Base-by-base conservation (phyloP, 2,113 vertebrate species). In the Melanerpes formicivorus region DNA sequence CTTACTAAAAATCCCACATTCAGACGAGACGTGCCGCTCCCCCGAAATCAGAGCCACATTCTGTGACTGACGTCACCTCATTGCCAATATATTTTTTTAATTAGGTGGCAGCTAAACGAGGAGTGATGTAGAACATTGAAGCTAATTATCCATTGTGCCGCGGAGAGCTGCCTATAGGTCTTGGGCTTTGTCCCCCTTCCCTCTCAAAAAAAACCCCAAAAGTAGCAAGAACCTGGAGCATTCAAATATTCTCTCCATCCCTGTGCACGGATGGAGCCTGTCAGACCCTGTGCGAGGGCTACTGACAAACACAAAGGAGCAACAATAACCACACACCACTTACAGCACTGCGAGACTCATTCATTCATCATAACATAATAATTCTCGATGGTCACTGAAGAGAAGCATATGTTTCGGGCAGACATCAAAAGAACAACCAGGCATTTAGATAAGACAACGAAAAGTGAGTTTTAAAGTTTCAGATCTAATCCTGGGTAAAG, bases 261-360 rank as follows among this genome's bases (percentile, higher is more conserved):
- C 80, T 18, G 80, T 75, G 92, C 46, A 14, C 22, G 87, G 88
- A 88, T 67, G 82, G 87, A 91, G 83, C 63, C 87, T 94, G 90
- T 91, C 95, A 95, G 77, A 91, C 44, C 71, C 80, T 90, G 89
- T 89, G 93, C 72, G 1, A 76, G 80, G 80, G 92, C 95, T 73
- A 55, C 92, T 94, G 95, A 96, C 94, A 96, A 91, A 95, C 90
- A 95, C 94, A 97, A 97, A 97, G 94, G 79, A 95, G 91, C 93
- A 95, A 94, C 92, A 92, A 95, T 84, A 95, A 93, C 93, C 54
- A 66, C 90, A 56, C 93, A 93, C 93, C 96, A 96, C 95, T 96
- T 93, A 78, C 90, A 81, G 84, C 83, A 63, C 91, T 26, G 83
- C 92, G 52, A 89, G 94, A 93, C 87, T 93, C 86, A 80, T 32